These are phyloP conservation scores for Oriolus oriolus DNA, from an alignment of 2,113 vertebrate genomes.

Conservation along the genomic window DNA sequence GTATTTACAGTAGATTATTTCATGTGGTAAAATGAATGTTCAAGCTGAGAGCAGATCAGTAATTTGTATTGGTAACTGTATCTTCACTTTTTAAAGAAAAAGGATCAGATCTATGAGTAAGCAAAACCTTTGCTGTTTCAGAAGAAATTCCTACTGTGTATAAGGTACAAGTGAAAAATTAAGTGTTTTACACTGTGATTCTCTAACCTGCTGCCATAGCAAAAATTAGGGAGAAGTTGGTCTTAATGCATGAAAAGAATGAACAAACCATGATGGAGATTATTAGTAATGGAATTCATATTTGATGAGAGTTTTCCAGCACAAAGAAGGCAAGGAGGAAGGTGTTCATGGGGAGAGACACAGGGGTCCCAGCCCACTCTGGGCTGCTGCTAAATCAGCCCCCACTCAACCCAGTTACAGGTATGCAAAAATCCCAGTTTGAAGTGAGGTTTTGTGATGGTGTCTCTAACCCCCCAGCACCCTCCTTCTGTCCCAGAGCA, in stretches of 20 bases:
- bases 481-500: background rate
- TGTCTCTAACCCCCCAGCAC: background rate
- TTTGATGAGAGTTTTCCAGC: background rate
- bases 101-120: background rate
- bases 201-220: background rate
- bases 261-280: background rate
- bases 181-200: background rate
- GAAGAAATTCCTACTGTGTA: background rate
- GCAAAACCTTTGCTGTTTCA: background rate
- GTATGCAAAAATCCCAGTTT: background rate
- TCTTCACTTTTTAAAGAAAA: background rate
- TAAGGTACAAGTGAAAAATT: background rate
- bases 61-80: background rate
- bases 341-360: background rate
- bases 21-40: background rate
- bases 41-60: background rate
- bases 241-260: background rate
- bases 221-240: background rate
- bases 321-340: background rate
- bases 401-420: background rate
- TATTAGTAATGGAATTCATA: background rate
- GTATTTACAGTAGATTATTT: background rate
- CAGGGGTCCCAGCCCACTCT: fast-evolving
- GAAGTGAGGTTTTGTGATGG: background rate
- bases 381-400: background rate